phyloP scores from a whole-genome alignment of 2,888 invertebrate species.

The Latheticus oryzae region DNA sequence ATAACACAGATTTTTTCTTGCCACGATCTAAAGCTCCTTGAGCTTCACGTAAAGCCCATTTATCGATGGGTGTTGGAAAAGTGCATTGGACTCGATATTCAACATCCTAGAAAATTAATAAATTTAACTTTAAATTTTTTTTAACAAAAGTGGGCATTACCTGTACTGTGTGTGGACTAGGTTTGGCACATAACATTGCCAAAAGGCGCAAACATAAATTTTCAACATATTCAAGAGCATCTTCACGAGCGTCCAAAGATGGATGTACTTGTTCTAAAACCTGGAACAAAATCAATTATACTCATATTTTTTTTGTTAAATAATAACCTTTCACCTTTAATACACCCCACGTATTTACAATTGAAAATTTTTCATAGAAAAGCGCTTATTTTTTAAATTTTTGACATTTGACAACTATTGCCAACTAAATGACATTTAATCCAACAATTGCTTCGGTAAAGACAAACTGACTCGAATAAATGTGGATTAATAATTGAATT shows the following conservation, averaged over 20 bases:
- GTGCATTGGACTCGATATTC: slow-evolving; percentile 92
- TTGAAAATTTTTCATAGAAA: no score
- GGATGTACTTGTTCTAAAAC: slow-evolving; percentile 92
- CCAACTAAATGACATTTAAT: no score
- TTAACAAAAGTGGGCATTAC: slow-evolving; percentile 62
- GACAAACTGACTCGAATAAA: no score
- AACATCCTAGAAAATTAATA: slow-evolving; percentile 81
- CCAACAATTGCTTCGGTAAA: no score
- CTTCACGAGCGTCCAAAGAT: slow-evolving; percentile 85
- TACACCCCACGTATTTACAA: no score
- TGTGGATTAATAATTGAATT: not conserved
- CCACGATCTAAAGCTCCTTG: slow-evolving; percentile 84
- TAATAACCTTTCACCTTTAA: slow-evolving; percentile 3
- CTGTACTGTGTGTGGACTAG: slow-evolving; percentile 84
- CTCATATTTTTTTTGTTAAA: slow-evolving; percentile 5
- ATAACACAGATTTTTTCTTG: slow-evolving; percentile 80
- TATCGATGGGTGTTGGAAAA: slow-evolving; percentile 95
- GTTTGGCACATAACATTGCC: slow-evolving; percentile 88
- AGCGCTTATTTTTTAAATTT: no score
- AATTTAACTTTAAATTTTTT: no score
- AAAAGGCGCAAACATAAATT: slow-evolving; percentile 88
- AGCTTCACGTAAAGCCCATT: slow-evolving; percentile 93
- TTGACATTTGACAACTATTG: no score
- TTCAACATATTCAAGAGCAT: slow-evolving; percentile 93
- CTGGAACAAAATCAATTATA: slow-evolving; percentile 70